Evolutionary conservation across 2,888 invertebrate species (phyloP).

Genomic region (Euzetes globulus): DNA sequence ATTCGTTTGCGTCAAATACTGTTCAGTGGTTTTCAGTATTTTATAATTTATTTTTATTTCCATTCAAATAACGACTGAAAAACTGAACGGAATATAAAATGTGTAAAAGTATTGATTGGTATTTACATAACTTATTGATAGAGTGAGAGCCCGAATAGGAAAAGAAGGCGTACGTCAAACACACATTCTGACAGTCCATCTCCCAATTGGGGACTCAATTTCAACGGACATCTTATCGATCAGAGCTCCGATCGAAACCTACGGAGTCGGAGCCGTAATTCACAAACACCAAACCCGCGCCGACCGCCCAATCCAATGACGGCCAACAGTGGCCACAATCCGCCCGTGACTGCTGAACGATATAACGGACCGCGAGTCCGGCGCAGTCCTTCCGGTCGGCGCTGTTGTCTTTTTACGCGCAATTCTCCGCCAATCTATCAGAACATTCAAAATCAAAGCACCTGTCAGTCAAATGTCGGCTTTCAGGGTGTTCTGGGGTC

Average conservation of each 20-base stretch:
- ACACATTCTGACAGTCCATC: constrained; percentile 4
- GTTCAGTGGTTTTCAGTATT: neutral
- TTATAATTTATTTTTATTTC: neutral
- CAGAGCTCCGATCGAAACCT: constrained; percentile 18
- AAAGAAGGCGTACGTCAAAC: constrained; percentile 20
- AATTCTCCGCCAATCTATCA: constrained; percentile 16
- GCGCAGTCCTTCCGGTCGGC: constrained; percentile 9
- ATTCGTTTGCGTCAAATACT: neutral
- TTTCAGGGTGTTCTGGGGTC: constrained; percentile 4
- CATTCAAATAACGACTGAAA: neutral
- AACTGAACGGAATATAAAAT: neutral
- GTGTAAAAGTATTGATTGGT: neutral
- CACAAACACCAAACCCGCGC: neutral
- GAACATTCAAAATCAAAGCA: constrained; percentile 25
- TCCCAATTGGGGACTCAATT: constrained; percentile 8
- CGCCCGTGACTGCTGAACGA: neutral
- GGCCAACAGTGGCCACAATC: neutral
- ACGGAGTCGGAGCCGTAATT: constrained; percentile 21
- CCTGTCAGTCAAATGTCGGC: constrained; percentile 19
- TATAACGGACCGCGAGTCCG: constrained; percentile 7
- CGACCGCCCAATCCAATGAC: neutral
- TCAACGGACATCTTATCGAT: constrained; percentile 16
- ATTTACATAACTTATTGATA: constrained; percentile 8
- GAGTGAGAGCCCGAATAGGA: constrained; percentile 27
- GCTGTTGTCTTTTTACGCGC: constrained; percentile 23